Evolutionary conservation across 1,140 invertebrate species (phyloP), one percentile per base, ranked within the genome.

Genomic region (Geopemphigus sp.): DNA sequence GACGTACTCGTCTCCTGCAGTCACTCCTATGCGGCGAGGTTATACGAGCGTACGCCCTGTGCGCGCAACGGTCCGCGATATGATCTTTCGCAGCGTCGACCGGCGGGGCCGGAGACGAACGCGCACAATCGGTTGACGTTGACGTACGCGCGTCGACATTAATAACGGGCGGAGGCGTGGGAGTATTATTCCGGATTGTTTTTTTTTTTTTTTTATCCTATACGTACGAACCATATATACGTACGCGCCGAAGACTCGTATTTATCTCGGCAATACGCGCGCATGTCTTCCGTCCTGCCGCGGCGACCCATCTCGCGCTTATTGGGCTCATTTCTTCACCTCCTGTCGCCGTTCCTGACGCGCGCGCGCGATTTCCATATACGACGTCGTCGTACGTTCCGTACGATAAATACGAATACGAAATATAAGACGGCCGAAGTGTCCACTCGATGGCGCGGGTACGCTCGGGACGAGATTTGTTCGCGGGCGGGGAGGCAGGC

Each of bases 131-230:
- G 72, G 72, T 39, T 76, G 72, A 76, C 72, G 72, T 76, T 76
- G 72, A 76, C 54, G 72, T 76, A 59, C 72, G 72, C 72, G 29
- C 72, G 39, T 59, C 72, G 54, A 59, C 72, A 45, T 76, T 39
- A 45, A 76, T 59, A 76, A 76, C 72, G 72, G 54, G 8, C 47
- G 8, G 29, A 59, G 54, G 72, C 72, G 72, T 76, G 72, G 72
- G 72, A 76, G 72, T 76, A 39, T 39, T 39, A 10, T 12, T 59
- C 17, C 72, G 32, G 72, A 29, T 26, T 64, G 11, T 63, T 17
- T 63, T 10, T 11, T 12, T 29, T 32, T 11, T n/a, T n/a, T n/a
- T n/a, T n/a, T n/a, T n/a, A n/a, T n/a, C n/a, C n/a, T n/a, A n/a
- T n/a, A n/a, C 32, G 32, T 39, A 19, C 50, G 39, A 22, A 45